phyloP scores from a whole-genome alignment of 2,797 vertebrate genomes.

The Galagoides demidoff region DNA sequence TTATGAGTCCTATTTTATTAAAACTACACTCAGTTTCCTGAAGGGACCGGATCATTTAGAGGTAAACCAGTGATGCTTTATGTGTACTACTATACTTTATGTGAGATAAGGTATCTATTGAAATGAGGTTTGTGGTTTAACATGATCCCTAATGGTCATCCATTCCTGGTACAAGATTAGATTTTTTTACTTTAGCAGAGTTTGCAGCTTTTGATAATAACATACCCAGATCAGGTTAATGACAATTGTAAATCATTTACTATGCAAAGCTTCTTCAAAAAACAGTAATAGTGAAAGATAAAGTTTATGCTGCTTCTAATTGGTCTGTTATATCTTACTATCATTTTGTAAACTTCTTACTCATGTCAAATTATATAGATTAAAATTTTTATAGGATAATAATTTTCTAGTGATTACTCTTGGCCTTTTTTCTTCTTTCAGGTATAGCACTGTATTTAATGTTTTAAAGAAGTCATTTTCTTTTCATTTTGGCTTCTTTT shows the following conservation, averaged over 20 bases:
- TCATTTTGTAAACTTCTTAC: not conserved
- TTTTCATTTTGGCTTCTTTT: not conserved
- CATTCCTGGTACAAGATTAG: slow-evolving; percentile 37
- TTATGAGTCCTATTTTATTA: slow-evolving; percentile 87
- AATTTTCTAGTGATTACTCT: not conserved
- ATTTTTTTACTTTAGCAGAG: slow-evolving; percentile 48
- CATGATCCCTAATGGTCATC: slow-evolving; percentile 64
- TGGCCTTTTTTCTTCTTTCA: not conserved
- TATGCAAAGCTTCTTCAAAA: slow-evolving; percentile 39
- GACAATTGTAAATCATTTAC: slow-evolving; percentile 65
- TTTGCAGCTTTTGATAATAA: slow-evolving; percentile 60
- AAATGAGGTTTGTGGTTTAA: slow-evolving; percentile 75
- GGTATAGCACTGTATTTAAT: not conserved
- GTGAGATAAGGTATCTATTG: slow-evolving; percentile 64
- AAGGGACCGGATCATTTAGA: slow-evolving; percentile 80
- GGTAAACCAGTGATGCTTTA: slow-evolving; percentile 79
- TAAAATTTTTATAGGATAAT: not conserved
- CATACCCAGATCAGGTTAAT: slow-evolving; percentile 43
- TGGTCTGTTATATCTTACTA: not conserved
- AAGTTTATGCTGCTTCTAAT: not conserved
- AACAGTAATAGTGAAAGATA: slow-evolving; percentile 39
- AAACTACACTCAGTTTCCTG: slow-evolving; percentile 85
- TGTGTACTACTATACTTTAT: slow-evolving; percentile 78
- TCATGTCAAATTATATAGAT: not conserved
- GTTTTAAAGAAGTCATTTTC: not conserved